Conservation (phyloP, 92 coral and sea anemone genomes). For the Nematostella vectensis region DNA sequence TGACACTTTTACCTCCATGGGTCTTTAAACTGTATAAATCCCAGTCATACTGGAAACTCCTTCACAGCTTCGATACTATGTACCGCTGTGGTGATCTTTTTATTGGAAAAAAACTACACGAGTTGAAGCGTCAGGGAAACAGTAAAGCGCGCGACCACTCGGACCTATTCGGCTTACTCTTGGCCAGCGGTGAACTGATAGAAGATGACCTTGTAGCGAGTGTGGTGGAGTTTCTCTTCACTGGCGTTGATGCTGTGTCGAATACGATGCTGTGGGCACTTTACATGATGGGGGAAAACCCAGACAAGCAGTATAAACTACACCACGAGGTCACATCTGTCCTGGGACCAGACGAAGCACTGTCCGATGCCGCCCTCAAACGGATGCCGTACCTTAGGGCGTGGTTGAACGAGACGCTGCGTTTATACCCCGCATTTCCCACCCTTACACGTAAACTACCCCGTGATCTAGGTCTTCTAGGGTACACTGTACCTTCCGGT, state of each 20-base stretch:
- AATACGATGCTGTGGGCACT: constrained; percentile 53
- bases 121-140: constrained; percentile 17
- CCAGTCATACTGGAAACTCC: constrained; percentile 36
- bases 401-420: constrained; percentile 59
- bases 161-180: constrained; percentile 33
- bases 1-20: constrained; percentile 37
- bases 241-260: constrained; percentile 62
- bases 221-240: constrained; percentile 50
- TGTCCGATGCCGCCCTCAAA: constrained; percentile 10
- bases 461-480: constrained; percentile 35
- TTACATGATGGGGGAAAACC: constrained; percentile 54
- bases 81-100: constrained; percentile 42
- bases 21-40: constrained; percentile 45
- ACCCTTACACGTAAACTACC: constrained; percentile 17
- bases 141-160: neutral
- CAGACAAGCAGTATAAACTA: constrained; percentile 48
- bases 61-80: constrained; percentile 24
- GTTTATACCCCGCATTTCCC: constrained; percentile 40
- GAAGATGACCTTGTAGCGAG: constrained; percentile 48
- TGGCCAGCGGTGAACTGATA: constrained; percentile 26
- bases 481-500: constrained; percentile 58
- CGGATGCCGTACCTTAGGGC: constrained; percentile 64
- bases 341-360: constrained; percentile 28
- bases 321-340: constrained; percentile 46
- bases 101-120: constrained; percentile 31